phyloP scores from a whole-genome alignment of 2,888 invertebrate species.

The Julus scanicus region DNA sequence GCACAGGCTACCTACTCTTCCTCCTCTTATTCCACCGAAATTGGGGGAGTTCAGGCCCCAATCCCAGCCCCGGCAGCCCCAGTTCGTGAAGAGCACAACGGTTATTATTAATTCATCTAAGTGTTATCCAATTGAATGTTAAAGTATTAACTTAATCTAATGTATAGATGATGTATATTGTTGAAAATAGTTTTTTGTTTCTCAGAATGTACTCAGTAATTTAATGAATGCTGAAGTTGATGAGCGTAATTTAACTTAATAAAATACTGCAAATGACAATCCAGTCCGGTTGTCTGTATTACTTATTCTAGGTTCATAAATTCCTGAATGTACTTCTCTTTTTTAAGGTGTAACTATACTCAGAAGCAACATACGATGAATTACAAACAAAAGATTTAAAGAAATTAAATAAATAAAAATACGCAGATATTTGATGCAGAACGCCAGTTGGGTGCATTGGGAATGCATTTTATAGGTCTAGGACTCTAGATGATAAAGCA shows the following conservation, averaged over 20 bases:
- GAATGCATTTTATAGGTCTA: too few species aligned
- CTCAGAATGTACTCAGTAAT: conserved; percentile 1
- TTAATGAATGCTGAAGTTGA: conserved; percentile 22
- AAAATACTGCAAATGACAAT: conserved; percentile 10
- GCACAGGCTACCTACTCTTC: conserved; percentile 17
- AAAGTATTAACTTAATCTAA: conserved; percentile 28
- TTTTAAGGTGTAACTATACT: too few species aligned
- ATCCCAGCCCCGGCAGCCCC: conserved; percentile 14
- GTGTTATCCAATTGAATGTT: not conserved
- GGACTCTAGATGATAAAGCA: not conserved
- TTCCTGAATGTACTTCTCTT: not conserved
- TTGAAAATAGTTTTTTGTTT: not conserved
- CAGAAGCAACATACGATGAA: too few species aligned
- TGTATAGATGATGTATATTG: conserved; percentile 38
- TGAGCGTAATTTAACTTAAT: conserved; percentile 20
- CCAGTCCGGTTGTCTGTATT: not conserved
- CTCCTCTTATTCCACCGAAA: conserved; percentile 46
- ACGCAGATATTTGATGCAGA: too few species aligned
- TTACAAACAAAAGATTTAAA: too few species aligned
- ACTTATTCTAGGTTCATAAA: not conserved
- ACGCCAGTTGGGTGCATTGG: too few species aligned
- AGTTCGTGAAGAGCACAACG: not conserved
- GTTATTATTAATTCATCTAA: not conserved
- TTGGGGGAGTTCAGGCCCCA: conserved; percentile 48
- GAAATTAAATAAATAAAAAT: too few species aligned